A percentile compares a stretch with the other conserved stretches of the same genome.
phyloP scores from a whole-genome alignment of 2,113 vertebrate species.

The Pontoporia blainvillei region DNA sequence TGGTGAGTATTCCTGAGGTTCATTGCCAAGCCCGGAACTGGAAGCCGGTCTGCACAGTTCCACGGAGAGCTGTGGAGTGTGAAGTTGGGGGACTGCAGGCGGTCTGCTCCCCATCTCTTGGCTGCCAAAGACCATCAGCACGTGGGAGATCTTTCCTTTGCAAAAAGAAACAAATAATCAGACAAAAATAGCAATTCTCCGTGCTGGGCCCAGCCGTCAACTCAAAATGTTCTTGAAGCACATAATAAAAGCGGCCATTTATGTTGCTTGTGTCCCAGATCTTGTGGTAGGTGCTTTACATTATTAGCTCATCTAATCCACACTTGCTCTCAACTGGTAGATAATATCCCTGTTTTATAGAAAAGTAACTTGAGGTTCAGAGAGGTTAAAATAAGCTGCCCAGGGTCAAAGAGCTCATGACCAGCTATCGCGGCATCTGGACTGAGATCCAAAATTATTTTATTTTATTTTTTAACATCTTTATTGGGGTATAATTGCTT shows the following conservation, averaged over 20 bases:
- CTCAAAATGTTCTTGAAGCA: conserved; percentile 4
- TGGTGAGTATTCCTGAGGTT: neutral
- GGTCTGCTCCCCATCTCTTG: neutral
- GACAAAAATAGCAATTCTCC: conserved; percentile 20
- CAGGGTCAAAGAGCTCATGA: neutral
- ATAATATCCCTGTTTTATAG: neutral
- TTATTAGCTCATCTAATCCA: neutral
- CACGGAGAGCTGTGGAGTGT: too few relatives aligned
- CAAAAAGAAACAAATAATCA: neutral
- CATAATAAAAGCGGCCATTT: neutral
- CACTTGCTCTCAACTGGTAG: neutral
- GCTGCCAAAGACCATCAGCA: neutral
- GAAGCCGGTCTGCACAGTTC: neutral
- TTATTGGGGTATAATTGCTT: too few relatives aligned
- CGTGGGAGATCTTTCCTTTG: neutral
- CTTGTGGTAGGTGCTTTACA: neutral
- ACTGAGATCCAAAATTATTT: neutral
- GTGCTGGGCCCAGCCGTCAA: neutral
- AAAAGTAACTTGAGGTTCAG: neutral
- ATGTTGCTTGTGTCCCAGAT: neutral
- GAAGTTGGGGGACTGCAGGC: neutral
- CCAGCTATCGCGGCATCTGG: neutral
- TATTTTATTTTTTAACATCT: too few relatives aligned
- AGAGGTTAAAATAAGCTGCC: neutral
- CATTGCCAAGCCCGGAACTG: neutral